Conservation (phyloP, 2,797 vertebrate genomes). For the Fringilla coelebs region DNA sequence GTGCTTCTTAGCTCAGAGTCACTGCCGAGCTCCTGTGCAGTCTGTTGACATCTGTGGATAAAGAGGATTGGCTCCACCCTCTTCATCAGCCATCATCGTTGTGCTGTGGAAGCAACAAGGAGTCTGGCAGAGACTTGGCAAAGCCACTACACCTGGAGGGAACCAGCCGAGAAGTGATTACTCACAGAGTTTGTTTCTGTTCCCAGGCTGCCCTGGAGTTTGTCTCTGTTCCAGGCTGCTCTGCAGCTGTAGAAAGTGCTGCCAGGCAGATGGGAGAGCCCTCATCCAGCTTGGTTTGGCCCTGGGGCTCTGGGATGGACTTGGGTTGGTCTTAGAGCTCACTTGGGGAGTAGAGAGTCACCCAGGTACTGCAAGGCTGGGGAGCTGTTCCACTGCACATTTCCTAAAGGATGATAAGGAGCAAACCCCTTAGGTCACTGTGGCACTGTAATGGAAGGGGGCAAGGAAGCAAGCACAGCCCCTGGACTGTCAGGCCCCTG, state of each 20-base stretch:
- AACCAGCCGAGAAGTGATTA: background rate
- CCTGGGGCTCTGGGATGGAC: background rate
- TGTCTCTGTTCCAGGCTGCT: slow-evolving; percentile 17
- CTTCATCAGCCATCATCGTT: background rate
- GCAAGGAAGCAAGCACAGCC: background rate
- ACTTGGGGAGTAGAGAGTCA: background rate
- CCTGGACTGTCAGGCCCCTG: background rate
- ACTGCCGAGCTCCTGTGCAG: background rate
- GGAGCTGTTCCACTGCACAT: background rate
- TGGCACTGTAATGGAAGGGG: background rate
- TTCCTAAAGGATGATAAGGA: background rate
- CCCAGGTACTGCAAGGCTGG: background rate
- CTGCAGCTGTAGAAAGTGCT: background rate
- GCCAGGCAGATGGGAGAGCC: background rate
- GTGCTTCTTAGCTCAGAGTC: background rate
- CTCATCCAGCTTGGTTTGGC: background rate
- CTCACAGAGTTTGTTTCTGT: slow-evolving; percentile 13
- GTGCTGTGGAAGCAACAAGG: background rate
- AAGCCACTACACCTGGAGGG: background rate
- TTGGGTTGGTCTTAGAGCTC: background rate
- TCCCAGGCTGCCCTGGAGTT: slow-evolving; percentile 20
- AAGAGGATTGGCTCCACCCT: background rate
- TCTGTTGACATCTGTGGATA: background rate
- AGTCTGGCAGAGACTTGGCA: slow-evolving; percentile 15
- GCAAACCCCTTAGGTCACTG: background rate